Percentiles rank a stretch among this genome's conserved stretches.
Evolutionary conservation across 2,888 invertebrate species (phyloP).

Genomic region (Acronicta leporina): DNA sequence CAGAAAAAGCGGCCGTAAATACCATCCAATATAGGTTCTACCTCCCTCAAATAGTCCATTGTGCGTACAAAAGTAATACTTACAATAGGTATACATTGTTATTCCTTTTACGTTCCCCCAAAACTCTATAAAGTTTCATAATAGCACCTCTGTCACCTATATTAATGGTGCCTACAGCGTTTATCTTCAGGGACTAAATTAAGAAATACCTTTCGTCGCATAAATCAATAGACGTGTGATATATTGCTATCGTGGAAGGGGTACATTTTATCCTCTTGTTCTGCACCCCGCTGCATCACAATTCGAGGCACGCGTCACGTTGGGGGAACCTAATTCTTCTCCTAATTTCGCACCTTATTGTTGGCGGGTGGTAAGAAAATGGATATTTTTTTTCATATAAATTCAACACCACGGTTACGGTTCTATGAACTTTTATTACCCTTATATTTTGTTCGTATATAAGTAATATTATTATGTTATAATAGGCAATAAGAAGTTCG

Average conservation of each 20-base stretch:
- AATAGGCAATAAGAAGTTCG: conserved; percentile 30
- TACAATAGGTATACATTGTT: conserved; percentile 63
- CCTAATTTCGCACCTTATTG: conserved; percentile 88
- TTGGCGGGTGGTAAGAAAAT: conserved; percentile 80
- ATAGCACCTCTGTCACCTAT: conserved; percentile 58
- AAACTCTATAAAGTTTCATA: conserved; percentile 65
- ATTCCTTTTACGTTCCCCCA: conserved; percentile 59
- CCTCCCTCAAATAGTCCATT: conserved; percentile 52
- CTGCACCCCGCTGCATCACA: conserved; percentile 69
- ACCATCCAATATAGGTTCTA: conserved; percentile 45
- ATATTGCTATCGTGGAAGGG: conserved; percentile 64
- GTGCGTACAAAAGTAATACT: conserved; percentile 56
- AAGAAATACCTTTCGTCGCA: conserved; percentile 69
- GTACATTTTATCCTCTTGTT: conserved; percentile 56
- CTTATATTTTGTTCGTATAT: conserved; percentile 41
- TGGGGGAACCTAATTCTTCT: conserved; percentile 85
- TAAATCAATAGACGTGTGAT: conserved; percentile 73
- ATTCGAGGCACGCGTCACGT: conserved; percentile 79
- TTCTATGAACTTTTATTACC: conserved; percentile 61
- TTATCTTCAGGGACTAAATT: conserved; percentile 66
- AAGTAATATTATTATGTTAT: conserved; percentile 39
- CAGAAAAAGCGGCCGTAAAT: conserved; percentile 55
- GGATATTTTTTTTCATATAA: conserved; percentile 78
- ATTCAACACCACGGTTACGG: conserved; percentile 66
- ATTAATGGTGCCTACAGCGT: conserved; percentile 56